Evolutionary conservation across 1,140 invertebrate genomes (phyloP), one percentile per base, ranked within the genome.

Genomic region (Melipona quadrifasciata): DNA sequence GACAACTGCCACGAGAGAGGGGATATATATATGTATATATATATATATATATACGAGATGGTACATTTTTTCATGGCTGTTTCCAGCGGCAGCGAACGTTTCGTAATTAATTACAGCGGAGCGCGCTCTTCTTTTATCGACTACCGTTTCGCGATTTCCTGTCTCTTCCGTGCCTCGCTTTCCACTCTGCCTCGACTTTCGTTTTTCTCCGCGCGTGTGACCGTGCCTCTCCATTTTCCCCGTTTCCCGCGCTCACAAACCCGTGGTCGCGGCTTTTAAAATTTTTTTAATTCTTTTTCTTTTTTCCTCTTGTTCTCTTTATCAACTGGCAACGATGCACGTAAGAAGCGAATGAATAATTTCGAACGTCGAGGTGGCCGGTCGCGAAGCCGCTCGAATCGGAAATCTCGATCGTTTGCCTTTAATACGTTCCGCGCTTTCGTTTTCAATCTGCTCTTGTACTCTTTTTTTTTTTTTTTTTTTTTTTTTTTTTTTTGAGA

Each of bases 101-200:
- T 89, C 85, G 87, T 91, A 93, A 93, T 93, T 93, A 93, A 93
- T 93, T 93, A 92, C 91, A 82, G 74, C 74, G 74, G 73, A 71
- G 70, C 75, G 80, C 80, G 87, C 73, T 82, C 88, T 90, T 91
- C 89, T 92, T 93, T 92, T 92, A 93, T 92, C 91, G 91, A 92
- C 88, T 90, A 88, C 77, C 90, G 76, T 92, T 92, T 84, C 85
- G 84, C 88, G 87, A 89, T 88, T 89, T 65, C 77, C 87, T 75
- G 53, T 78, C 85, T 85, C 86, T 80, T 67, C 72, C 74, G 16
- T 65, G 64, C 27, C 24, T 10, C 55, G 24, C 24, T 80, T 47
- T 65, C 31, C 64, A 31, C 64, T 64, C 53, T 58, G 19, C n/a
- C 21, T 34, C 61, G 17, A n/a, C 61, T n/a, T 53, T 55, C 55